Base-by-base conservation (phyloP, 2,888 invertebrate species). In the Limnephilus auricula region DNA sequence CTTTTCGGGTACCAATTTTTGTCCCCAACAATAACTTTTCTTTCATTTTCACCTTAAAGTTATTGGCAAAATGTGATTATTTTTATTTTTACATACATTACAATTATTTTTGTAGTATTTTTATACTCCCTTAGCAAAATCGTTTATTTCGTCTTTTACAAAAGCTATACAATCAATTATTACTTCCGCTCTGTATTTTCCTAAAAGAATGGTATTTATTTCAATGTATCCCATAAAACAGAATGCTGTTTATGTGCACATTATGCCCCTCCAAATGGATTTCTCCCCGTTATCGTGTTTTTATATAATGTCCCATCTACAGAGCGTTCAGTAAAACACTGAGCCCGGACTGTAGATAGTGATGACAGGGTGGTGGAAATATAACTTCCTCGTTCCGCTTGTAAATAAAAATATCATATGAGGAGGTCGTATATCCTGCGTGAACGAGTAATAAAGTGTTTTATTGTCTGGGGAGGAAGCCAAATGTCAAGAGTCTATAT, bases 351-450 rank as follows among this genome's bases (percentile, higher is more conserved):
- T 45, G 37, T 40, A 85, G 85, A 85, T 85, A 85, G 85, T 40
- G 85, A 40, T 45, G 85, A 85, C 85, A 85, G 85, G 85, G 85
- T 85, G 40, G 40, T 40, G 25, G 40, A 85, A 85, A 85, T 85
- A 85, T 40, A 85, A 85, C 85, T 85, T 85, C 85, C 85, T 40
- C 40, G 18, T 85, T 85, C 40, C 85, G 40, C 37, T 30, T 85
- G 85, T 85, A 85, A 85, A 85, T 85, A 85, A 85, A 85, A 85
- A 85, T 85, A 85, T 85, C 85, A 85, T 85, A 30, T 40, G 40
- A 85, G 85, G 85, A 85, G 40, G 85, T 85, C 40, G 13, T 85
- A 40, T 85, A 85, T 85, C 32, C 32, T 37, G 82, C 25, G 37
- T 5, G 82, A n/a, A 82, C 32, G 82, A 37, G 82, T 31, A 32